Base-by-base conservation (phyloP, 2,797 vertebrate genomes). In the Girardinus metallicus region DNA sequence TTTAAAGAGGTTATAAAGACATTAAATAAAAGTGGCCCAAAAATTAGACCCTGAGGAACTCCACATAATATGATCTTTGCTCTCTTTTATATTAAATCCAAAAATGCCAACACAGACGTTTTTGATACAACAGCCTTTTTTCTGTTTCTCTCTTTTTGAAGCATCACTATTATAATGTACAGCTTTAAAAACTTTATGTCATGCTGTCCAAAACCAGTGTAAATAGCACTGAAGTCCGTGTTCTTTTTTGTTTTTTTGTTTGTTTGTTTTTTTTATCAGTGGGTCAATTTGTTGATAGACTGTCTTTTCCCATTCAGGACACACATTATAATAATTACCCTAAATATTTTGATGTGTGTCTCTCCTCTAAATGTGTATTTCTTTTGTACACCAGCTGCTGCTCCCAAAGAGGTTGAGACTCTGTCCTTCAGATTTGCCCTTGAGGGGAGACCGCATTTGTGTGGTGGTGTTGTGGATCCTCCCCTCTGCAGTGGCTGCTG, bases 401-500 rank as follows among this genome's bases (percentile, higher is more conserved):
- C 79, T 78, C 85, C 64, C 1, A 64, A 79, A 76, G 73, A 85
- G 82, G 87, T 81, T 80, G 18, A 74, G 78, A 57, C 66, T 43
- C 49, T 64, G 93, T 93, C 94, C 93, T 94, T 95, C 86, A 93
- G 79, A 76, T 55, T 81, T 79, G 90, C 77, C 93, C 94, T 95
- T 93, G 92, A 90, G 80, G 73, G 82, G 80, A 73, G 72, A 66
- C 74, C 71, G 88, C 74, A 76, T 80, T 80, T 68, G 64, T 68
- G 64, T 68, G 36, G 34, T 82, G 88, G 62, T 44, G 80, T 81
- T 41, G 82, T 77, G 83, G 86, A 92, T 91, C 93, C 93, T 93
- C 94, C 90, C 88, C 90, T 94, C 92, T 95, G 93, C 94, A 93
- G 94, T 90, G 87, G 89, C 87, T 91, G 93, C 92, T 92, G 91